A percentile compares a stretch with the other conserved stretches of the same genome.
phyloP scores from a whole-genome alignment of 2,888 invertebrate genomes.

The Lasioglossum villosulum region DNA sequence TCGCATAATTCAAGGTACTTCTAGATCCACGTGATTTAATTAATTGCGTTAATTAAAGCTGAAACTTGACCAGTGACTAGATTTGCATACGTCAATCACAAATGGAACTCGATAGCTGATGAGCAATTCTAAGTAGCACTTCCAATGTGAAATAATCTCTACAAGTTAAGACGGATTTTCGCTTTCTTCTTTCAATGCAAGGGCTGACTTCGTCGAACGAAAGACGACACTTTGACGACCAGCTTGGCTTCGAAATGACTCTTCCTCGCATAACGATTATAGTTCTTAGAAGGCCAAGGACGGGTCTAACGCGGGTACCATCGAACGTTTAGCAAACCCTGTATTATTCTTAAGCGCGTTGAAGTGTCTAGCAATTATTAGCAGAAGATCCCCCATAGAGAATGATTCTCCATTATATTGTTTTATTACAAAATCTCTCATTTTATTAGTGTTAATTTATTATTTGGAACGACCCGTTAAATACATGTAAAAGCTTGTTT shows the following conservation, averaged over 20 bases:
- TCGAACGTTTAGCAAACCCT: conserved; percentile 53
- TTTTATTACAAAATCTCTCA: background rate
- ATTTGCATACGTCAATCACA: background rate
- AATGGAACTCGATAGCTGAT: background rate
- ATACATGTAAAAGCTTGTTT: background rate
- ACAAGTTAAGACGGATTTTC: conserved; percentile 37
- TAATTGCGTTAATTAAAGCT: background rate
- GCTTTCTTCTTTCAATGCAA: conserved; percentile 20
- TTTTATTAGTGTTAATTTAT: background rate
- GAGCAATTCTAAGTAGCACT: conserved; percentile 2
- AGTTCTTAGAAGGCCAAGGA: conserved; percentile 65
- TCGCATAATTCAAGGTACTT: background rate
- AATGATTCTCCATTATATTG: background rate
- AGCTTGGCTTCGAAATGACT: conserved; percentile 64
- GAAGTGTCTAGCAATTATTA: conserved; percentile 54
- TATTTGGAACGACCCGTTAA: background rate
- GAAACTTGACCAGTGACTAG: background rate
- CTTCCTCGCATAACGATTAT: conserved; percentile 14
- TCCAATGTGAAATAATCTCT: conserved; percentile 31
- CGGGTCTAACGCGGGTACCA: conserved; percentile 46
- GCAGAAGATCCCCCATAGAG: background rate
- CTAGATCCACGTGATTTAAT: background rate
- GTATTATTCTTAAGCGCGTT: conserved; percentile 57
- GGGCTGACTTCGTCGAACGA: conserved; percentile 51
- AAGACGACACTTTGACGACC: conserved; percentile 63